Evolutionary conservation across 2,888 invertebrate genomes (phyloP).

Genomic region (Drosophila nigritarsus): DNA sequence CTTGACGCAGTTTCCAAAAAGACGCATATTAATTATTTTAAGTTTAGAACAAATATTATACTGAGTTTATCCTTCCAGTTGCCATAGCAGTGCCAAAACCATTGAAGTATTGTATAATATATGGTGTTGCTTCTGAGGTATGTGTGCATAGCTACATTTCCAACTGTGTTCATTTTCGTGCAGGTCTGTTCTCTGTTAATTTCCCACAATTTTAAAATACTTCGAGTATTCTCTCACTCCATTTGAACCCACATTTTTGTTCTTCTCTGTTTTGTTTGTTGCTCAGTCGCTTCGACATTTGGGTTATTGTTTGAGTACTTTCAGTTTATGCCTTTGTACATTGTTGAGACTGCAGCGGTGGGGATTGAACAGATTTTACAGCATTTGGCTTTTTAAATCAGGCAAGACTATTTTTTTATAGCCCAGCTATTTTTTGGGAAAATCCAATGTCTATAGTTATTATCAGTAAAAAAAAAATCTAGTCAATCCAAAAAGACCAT

Average conservation of each 20-base stretch:
- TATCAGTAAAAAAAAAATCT: background rate
- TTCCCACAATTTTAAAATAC: conserved; percentile 37
- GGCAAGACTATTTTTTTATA: background rate
- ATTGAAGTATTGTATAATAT: conserved; percentile 6
- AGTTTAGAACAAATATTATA: conserved; percentile 1
- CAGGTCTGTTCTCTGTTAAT: conserved; percentile 27
- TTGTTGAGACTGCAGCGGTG: conserved; percentile 2
- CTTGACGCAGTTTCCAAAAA: conserved; percentile 8
- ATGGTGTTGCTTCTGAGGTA: background rate
- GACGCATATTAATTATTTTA: conserved; percentile 22
- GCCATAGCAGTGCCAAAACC: conserved; percentile 9
- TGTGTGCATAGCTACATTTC: conserved; percentile 8
- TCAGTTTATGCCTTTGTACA: conserved; percentile 28
- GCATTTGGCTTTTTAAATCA: conserved; percentile 38
- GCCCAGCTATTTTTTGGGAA: background rate
- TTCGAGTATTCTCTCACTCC: conserved; percentile 4
- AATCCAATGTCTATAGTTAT: background rate
- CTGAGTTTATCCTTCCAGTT: background rate
- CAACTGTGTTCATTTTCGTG: conserved; percentile 16
- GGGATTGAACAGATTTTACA: conserved; percentile 20
- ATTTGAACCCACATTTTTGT: conserved; percentile 22
- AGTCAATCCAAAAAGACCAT: background rate
- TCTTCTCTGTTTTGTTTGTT: background rate
- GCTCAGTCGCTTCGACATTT: conserved; percentile 3
- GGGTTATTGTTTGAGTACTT: conserved; percentile 2